Evolutionary conservation across 92 coral and sea anemone species (phyloP).

Genomic region (Metridium senile): DNA sequence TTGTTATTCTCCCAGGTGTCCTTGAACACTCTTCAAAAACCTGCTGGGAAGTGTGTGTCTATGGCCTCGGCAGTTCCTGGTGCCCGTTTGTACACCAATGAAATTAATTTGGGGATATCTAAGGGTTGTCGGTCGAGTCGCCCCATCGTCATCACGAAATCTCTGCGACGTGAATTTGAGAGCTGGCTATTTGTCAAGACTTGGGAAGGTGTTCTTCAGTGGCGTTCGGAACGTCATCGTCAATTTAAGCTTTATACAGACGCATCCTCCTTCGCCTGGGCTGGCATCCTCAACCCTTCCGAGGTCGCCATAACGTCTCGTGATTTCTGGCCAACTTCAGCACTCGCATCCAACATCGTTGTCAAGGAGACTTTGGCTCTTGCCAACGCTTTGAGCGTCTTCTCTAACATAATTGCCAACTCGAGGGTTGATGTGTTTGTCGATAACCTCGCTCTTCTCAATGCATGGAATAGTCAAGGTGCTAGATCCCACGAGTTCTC

Average conservation of each 20-base stretch:
- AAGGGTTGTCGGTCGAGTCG: conserved; percentile 24
- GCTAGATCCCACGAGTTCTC: conserved; percentile 23
- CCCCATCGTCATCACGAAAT: conserved; percentile 3
- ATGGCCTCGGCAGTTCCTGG: conserved; percentile 45
- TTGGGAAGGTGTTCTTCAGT: conserved; percentile 50
- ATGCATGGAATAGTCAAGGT: conserved; percentile 26
- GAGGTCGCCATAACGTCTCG: conserved; percentile 10
- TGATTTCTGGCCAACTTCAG: conserved; percentile 35
- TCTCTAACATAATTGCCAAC: conserved; percentile 8
- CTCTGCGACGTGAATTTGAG: conserved; percentile 27
- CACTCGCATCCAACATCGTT: conserved; percentile 19
- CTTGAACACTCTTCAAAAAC: conserved; percentile 13
- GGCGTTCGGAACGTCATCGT: conserved; percentile 37
- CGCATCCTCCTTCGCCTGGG: conserved; percentile 50
- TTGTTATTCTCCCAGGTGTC: neutral
- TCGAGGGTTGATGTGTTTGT: conserved; percentile 55
- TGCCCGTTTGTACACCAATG: conserved; percentile 31
- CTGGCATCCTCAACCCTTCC: conserved; percentile 28
- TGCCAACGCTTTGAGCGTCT: conserved; percentile 25
- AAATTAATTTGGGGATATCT: conserved; percentile 41
- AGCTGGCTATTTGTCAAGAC: conserved; percentile 47
- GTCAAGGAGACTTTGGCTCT: conserved; percentile 52
- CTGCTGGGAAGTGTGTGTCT: conserved; percentile 30
- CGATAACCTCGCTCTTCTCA: conserved; percentile 25
- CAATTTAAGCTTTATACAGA: conserved; percentile 32